Percentiles rank a stretch among this genome's conserved stretches.
These are phyloP conservation scores for Homarus gammarus DNA, from an alignment of 2,888 invertebrate genomes.

Conservation along the genomic window DNA sequence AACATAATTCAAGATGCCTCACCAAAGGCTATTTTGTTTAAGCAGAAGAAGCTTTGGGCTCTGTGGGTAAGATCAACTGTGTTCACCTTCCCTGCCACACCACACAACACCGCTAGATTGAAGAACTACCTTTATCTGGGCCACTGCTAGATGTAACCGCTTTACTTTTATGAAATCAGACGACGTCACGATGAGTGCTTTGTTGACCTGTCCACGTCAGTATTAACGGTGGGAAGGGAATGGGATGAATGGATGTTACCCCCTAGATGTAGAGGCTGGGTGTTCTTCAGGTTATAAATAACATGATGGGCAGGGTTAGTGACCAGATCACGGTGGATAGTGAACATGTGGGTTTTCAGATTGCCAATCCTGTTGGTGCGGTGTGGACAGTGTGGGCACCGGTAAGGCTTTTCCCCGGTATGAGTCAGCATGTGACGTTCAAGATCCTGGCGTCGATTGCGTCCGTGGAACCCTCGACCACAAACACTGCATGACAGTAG, in stretches of 20 bases:
- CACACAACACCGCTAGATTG: neutral
- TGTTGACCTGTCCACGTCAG: conserved; percentile 5
- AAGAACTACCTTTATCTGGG: neutral
- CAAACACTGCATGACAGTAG: conserved; percentile 58
- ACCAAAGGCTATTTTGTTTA: neutral
- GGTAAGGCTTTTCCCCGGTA: conserved; percentile 69
- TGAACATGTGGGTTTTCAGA: conserved; percentile 61
- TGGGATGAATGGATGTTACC: neutral
- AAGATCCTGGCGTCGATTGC: conserved; percentile 69
- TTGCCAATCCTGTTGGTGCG: conserved; percentile 69
- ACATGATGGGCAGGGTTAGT: neutral
- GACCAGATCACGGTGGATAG: conserved; percentile 48
- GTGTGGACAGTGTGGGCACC: conserved; percentile 70
- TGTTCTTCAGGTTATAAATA: neutral
- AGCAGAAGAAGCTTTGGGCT: neutral
- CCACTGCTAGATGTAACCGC: neutral
- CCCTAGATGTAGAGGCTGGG: neutral
- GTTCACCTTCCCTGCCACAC: neutral
- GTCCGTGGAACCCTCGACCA: conserved; percentile 56
- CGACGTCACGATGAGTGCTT: neutral
- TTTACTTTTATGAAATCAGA: neutral
- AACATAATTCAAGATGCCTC: neutral
- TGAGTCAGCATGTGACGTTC: conserved; percentile 66
- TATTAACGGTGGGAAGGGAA: neutral
- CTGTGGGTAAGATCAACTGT: neutral